Percentiles rank a stretch among this genome's conserved stretches.
These are phyloP conservation scores for Choreutis nemorana DNA, from an alignment of 2,888 invertebrate species.

Conservation along the genomic window DNA sequence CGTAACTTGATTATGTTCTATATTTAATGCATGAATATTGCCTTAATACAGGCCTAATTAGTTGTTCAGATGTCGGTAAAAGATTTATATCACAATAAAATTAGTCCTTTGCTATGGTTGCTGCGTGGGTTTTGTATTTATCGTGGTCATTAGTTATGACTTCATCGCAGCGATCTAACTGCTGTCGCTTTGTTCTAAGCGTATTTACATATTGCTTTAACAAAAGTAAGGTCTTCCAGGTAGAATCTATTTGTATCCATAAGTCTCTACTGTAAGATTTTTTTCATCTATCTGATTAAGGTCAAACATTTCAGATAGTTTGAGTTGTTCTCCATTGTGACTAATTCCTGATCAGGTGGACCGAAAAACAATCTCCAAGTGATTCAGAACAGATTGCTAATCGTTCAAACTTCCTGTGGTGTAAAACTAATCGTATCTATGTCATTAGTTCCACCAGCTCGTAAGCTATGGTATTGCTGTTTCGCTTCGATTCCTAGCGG, in stretches of 20 bases:
- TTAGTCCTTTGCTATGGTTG: slow-evolving; percentile 27
- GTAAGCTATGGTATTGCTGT: slow-evolving; percentile 30
- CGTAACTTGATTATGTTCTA: too few species aligned
- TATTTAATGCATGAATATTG: too few species aligned
- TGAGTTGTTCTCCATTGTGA: too few species aligned
- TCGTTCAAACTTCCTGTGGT: slow-evolving; percentile 48
- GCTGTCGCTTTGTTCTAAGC: slow-evolving; percentile 19
- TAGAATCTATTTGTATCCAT: slow-evolving; percentile 9
- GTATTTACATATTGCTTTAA: slow-evolving; percentile 1
- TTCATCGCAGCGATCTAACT: slow-evolving; percentile 39
- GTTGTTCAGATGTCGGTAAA: too few species aligned
- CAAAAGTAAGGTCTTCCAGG: slow-evolving; percentile 14
- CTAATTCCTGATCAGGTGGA: slow-evolving; percentile 31
- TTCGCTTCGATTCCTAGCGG: slow-evolving; percentile 26
- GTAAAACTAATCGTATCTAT: slow-evolving; percentile 42
- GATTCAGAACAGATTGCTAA: slow-evolving; percentile 40
- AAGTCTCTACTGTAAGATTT: slow-evolving; percentile 12
- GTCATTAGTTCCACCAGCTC: slow-evolving; percentile 51
- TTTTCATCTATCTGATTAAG: too few species aligned
- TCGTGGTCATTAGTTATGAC: slow-evolving; percentile 47
- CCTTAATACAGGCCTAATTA: too few species aligned
- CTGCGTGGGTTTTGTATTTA: slow-evolving; percentile 49
- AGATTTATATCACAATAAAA: slow-evolving; percentile 24
- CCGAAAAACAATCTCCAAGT: slow-evolving; percentile 25
- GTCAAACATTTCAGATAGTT: too few species aligned